phyloP scores from a whole-genome alignment of 1,140 invertebrate genomes.

The Drosophila miranda region DNA sequence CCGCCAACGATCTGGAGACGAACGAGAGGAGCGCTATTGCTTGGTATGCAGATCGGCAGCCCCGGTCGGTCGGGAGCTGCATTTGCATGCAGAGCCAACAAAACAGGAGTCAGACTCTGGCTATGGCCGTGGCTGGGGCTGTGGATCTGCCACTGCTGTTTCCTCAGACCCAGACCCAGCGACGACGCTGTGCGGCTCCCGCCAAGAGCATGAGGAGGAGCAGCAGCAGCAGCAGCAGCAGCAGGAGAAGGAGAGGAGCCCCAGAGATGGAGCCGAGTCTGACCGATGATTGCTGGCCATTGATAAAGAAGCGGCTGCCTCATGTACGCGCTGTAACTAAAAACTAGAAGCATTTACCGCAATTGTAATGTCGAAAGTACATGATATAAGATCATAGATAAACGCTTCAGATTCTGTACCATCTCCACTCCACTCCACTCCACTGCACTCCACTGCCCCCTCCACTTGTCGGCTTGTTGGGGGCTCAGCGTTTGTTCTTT shows the following conservation, averaged over 20 bases:
- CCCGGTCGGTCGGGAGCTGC: conserved; percentile 35
- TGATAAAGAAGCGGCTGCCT: conserved; percentile 74
- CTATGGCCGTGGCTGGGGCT: conserved; percentile 7
- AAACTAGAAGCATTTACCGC: conserved; percentile 82
- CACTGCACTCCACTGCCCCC: not conserved
- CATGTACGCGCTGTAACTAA: conserved; percentile 81
- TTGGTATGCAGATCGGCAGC: conserved; percentile 78
- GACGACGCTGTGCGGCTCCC: conserved; percentile 65
- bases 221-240: conserved; percentile 16
- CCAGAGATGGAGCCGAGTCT: conserved; percentile 30
- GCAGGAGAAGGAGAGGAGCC: not conserved
- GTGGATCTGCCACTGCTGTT: conserved; percentile 12
- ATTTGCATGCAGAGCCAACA: conserved; percentile 58
- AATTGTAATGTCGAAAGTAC: conserved; percentile 83
- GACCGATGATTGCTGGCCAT: conserved; percentile 72
- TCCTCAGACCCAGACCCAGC: conserved; percentile 62
- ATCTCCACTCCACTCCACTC: conserved; percentile 43
- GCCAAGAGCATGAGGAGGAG: conserved; percentile 27
- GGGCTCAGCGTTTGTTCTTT: conserved; percentile 68
- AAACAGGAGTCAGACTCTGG: conserved; percentile 33
- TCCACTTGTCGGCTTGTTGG: conserved; percentile 70
- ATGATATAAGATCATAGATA: conserved; percentile 82
- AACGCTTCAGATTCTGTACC: conserved; percentile 78
- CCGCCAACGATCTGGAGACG: conserved; percentile 67
- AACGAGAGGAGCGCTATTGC: conserved; percentile 26